Evolutionary conservation across 1,140 invertebrate species (phyloP), one percentile per base, ranked within the genome.

Genomic region (Leptestheria dahalacensis): DNA sequence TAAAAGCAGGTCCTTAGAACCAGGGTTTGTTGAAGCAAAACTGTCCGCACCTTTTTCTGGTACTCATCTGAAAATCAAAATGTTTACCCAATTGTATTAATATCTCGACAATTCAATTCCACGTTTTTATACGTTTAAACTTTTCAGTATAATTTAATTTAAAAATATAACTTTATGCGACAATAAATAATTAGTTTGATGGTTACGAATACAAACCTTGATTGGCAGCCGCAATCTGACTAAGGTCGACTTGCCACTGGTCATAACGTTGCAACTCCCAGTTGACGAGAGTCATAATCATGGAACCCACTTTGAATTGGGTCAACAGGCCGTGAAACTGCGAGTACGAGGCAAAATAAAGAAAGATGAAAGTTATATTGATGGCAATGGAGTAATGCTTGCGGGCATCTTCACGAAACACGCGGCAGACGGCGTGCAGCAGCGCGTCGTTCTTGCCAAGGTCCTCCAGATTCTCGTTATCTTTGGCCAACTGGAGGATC

Each of bases 351-450:
- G 94, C 97, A 71, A 99, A 95, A 70, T 91, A 96, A 69, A 95
- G 93, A 74, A 98, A 99, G 63, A 91, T 89, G 69, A 93, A 93
- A 62, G 97, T 85, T 68, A 99, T 92, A 72, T 97, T 96, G 65
- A 89, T 96, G 18, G 58, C 58, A 0, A 60, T 28, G 18, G 48
- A 93, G 66, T 97, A 85, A 70, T 91, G 97, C 68, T 88, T 84
- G 73, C 87, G 89, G 85, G 92, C 97, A 74, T 99, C 95, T 77
- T 99, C 96, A 66, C 94, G 78, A 46, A 98, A 73, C 25, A 98
- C 91, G 69, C 96, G 78, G 3, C 91, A 88, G 60, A 99, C 74
- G 52, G 94, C 95, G 76, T 91, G 94, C 20, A 98, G 74, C 24
- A 97, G 78, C n/a, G 91, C 90, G 26, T 55, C 53, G 10, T 55